Evolutionary conservation across 2,888 invertebrate species (phyloP).

Genomic region (Rhabditoides inermis): DNA sequence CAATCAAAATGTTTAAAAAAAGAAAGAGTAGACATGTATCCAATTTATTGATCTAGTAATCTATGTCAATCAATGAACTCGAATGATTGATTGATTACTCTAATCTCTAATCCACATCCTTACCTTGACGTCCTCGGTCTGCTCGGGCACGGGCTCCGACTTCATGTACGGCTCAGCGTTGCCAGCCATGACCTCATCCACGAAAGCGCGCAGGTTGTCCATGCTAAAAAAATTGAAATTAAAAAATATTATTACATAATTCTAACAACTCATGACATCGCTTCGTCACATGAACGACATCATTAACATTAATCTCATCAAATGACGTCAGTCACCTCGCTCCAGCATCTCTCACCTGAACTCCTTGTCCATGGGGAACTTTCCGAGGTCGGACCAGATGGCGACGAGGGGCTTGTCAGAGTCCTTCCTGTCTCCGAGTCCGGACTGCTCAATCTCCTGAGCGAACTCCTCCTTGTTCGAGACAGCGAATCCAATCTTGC

Average conservation of each 20-base stretch:
- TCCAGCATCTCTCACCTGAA: slow-evolving; percentile 81
- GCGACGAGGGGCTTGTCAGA: slow-evolving; percentile 82
- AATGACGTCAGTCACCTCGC: no score
- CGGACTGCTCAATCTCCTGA: slow-evolving; percentile 85
- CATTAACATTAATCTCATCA: no score
- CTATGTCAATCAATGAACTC: no score
- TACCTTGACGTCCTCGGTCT: slow-evolving; percentile 63
- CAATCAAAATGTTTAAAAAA: slow-evolving; percentile 10
- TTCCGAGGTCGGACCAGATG: slow-evolving; percentile 74
- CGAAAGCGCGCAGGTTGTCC: slow-evolving; percentile 75
- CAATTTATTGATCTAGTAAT: no score
- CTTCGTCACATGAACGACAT: no score
- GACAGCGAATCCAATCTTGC: slow-evolving; percentile 71
- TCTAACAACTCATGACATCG: no score
- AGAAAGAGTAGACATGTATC: no score
- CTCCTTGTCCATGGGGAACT: slow-evolving; percentile 78
- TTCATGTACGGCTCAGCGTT: slow-evolving; percentile 84
- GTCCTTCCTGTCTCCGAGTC: slow-evolving; percentile 70
- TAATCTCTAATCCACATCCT: no score
- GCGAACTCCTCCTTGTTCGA: slow-evolving; percentile 87
- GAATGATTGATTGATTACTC: no score
- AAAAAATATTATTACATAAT: no score
- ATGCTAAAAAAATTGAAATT: slow-evolving; percentile 63
- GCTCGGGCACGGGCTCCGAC: slow-evolving; percentile 82
- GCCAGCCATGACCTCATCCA: slow-evolving; percentile 72